Percentiles rank a stretch among this genome's conserved stretches.
Evolutionary conservation across 2,797 vertebrate genomes (phyloP).

Genomic region (Rhadinocentrus ornatus): DNA sequence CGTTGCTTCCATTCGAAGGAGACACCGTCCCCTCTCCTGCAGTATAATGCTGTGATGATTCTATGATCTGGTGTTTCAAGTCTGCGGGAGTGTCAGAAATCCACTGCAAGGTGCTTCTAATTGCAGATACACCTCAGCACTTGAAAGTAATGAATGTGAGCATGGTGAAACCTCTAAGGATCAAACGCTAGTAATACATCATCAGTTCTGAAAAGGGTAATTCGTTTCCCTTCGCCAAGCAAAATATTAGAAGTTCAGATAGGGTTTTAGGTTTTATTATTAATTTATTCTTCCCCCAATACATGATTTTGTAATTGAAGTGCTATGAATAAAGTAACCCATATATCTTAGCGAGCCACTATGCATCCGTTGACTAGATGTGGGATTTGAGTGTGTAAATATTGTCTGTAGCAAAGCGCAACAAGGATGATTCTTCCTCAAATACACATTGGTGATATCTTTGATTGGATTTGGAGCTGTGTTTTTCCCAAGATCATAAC

Average conservation of each 20-base stretch:
- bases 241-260: slow-evolving; percentile 87
- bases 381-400: slow-evolving; percentile 84
- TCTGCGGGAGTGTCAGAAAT: slow-evolving; percentile 83
- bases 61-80: slow-evolving; percentile 85
- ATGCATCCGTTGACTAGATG: slow-evolving; percentile 77
- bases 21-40: slow-evolving; percentile 76
- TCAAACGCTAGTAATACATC: slow-evolving; percentile 87
- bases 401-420: slow-evolving; percentile 77
- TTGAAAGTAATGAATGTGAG: slow-evolving; percentile 88
- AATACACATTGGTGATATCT: slow-evolving; percentile 80
- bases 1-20: slow-evolving; percentile 72
- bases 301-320: slow-evolving; percentile 86
- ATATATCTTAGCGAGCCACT: slow-evolving; percentile 79
- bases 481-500: slow-evolving; percentile 79
- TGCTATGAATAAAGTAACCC: slow-evolving; percentile 83
- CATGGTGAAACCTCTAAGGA: slow-evolving; percentile 83
- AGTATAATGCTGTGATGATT: slow-evolving; percentile 80
- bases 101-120: slow-evolving; percentile 85
- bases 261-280: slow-evolving; percentile 82
- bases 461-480: slow-evolving; percentile 81
- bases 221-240: slow-evolving; percentile 86
- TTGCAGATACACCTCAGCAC: slow-evolving; percentile 86
- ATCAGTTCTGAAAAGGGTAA: slow-evolving; percentile 87
- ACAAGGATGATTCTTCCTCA: slow-evolving; percentile 79
- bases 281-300: slow-evolving; percentile 84